These are phyloP conservation scores for Perithous albicinctus DNA, from an alignment of 2,888 invertebrate species.

Conservation along the genomic window DNA sequence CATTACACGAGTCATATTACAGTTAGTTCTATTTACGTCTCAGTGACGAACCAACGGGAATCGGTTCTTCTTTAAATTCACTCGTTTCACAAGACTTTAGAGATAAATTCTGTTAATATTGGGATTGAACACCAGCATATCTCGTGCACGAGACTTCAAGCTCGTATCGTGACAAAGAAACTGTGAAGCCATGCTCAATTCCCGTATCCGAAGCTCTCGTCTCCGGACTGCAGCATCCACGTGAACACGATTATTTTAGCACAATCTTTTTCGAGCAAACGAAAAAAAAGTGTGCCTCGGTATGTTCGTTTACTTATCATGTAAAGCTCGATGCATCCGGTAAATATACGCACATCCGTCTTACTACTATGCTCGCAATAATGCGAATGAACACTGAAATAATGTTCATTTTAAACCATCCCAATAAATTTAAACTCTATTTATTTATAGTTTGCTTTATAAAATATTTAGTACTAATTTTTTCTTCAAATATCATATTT, in stretches of 20 bases:
- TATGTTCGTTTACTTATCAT: background rate
- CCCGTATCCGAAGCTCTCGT: slow-evolving; percentile 24
- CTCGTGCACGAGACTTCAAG: background rate
- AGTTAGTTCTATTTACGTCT: background rate
- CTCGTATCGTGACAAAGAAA: slow-evolving; percentile 11
- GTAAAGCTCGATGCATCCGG: background rate
- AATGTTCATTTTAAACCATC: slow-evolving; percentile 10
- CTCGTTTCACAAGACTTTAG: background rate
- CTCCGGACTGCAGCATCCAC: slow-evolving; percentile 9
- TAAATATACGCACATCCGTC: background rate
- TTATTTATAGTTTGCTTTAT: too few species aligned
- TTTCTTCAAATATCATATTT: too few species aligned
- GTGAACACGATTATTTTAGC: slow-evolving; percentile 16
- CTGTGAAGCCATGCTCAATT: slow-evolving; percentile 11
- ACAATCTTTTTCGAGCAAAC: background rate
- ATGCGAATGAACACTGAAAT: slow-evolving; percentile 35
- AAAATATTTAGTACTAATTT: too few species aligned
- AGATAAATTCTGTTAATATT: background rate
- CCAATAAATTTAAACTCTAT: too few species aligned
- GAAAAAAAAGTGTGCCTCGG: background rate
- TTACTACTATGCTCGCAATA: background rate
- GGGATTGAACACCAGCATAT: background rate
- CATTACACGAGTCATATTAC: background rate
- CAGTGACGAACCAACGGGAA: background rate
- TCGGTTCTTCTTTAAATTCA: background rate